Evolutionary conservation across 2,113 vertebrate genomes (phyloP).

Genomic region (Menura novaehollandiae): DNA sequence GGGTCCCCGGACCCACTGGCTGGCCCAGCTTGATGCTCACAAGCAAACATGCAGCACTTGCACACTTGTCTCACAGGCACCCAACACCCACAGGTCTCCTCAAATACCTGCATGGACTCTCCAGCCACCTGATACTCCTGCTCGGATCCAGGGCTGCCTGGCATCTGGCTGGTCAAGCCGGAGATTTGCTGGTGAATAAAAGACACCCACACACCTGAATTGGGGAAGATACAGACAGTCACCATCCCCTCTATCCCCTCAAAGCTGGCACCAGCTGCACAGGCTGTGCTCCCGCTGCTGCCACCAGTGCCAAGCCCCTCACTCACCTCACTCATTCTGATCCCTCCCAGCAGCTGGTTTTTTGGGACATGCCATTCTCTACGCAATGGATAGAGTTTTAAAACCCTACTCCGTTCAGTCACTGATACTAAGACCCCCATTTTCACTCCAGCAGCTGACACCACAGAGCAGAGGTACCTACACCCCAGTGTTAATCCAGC

Average conservation of each 20-base stretch:
- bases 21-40: neutral
- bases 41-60: neutral
- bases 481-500: neutral
- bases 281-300: neutral
- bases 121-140: rapidly evolving
- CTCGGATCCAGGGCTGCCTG: too few species aligned
- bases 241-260: neutral
- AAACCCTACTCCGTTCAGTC: neutral
- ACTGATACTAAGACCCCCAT: neutral
- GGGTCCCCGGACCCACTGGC: neutral
- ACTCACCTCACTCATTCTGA: neutral
- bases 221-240: neutral
- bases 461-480: too few species aligned
- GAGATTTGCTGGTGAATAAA: neutral
- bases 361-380: neutral
- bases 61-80: neutral
- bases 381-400: neutral
- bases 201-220: neutral
- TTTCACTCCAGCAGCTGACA: neutral
- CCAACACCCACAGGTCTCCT: neutral
- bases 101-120: neutral
- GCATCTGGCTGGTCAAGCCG: neutral
- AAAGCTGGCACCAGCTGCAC: neutral
- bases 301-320: neutral
- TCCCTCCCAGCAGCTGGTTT: neutral